These are phyloP conservation scores for Centropus unirufus DNA, from an alignment of 2,113 vertebrate genomes.

Conservation along the genomic window DNA sequence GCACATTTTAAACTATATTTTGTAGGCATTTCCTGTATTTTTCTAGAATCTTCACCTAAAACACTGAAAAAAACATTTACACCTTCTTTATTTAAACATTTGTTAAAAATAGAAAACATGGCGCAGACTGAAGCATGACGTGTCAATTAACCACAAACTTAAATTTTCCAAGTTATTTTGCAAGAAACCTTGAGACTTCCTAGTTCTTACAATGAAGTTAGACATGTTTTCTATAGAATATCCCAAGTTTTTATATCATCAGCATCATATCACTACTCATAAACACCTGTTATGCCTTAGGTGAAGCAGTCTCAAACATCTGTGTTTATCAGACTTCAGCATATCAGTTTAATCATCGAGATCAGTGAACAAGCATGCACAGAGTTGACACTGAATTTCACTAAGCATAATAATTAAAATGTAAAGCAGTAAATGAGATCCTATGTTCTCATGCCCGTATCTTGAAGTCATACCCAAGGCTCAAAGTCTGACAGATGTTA, in stretches of 20 bases:
- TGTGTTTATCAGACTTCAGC: not conserved
- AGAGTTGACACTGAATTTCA: not conserved
- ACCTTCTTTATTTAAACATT: not conserved
- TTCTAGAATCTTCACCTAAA: not conserved
- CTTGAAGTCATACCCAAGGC: not conserved
- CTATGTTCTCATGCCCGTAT: not conserved
- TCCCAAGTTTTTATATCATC: not conserved
- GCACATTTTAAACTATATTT: not conserved
- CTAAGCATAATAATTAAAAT: not conserved
- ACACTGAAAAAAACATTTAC: not conserved
- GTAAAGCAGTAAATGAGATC: not conserved
- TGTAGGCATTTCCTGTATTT: not conserved
- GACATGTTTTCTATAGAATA: not conserved
- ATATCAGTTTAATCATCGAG: not conserved
- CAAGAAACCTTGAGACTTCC: not conserved
- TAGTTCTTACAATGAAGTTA: not conserved
- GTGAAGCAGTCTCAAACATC: not conserved
- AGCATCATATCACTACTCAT: not conserved
- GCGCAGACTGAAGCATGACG: not conserved
- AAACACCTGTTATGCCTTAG: not conserved
- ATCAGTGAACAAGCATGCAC: not conserved
- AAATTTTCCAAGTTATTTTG: not conserved
- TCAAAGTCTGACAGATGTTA: not conserved
- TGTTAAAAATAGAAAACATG: not conserved
- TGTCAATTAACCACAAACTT: not conserved